Conservation (phyloP, 2,797 vertebrate species). For the Staurois parvus region DNA sequence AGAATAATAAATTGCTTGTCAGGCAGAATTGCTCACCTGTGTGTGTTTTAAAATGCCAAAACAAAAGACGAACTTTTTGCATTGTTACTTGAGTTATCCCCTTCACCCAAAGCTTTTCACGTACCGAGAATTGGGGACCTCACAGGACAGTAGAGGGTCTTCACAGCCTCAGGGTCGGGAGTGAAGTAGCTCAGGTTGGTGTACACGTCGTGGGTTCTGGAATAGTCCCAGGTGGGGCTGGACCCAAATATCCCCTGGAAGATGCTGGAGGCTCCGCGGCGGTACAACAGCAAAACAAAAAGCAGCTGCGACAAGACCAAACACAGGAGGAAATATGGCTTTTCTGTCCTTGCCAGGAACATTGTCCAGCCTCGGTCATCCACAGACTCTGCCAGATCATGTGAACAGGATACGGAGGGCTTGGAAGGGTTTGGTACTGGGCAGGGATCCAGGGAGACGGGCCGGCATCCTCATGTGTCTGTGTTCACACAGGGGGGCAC, state of each 20-base stretch:
- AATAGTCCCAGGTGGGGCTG: conserved; percentile 66
- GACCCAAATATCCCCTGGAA: conserved; percentile 56
- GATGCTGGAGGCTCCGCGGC: conserved; percentile 63
- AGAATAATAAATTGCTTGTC: too few relatives aligned
- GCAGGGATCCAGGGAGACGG: neutral
- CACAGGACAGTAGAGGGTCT: conserved; percentile 60
- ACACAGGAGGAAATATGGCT: conserved; percentile 67
- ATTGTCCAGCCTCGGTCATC: conserved; percentile 35
- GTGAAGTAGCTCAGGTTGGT: conserved; percentile 71
- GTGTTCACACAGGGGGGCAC: neutral
- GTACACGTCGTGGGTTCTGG: conserved; percentile 70
- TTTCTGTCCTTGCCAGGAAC: conserved; percentile 66
- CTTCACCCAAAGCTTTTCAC: conserved; percentile 44
- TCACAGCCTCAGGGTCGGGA: conserved; percentile 2
- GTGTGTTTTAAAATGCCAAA: too few relatives aligned
- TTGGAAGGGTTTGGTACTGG: neutral
- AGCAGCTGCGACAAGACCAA: conserved; percentile 68
- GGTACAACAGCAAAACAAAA: conserved; percentile 73
- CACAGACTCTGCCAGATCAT: neutral
- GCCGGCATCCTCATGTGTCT: neutral
- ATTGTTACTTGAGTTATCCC: too few relatives aligned
- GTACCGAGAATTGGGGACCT: conserved; percentile 70
- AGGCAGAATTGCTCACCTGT: too few relatives aligned
- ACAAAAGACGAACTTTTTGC: too few relatives aligned
- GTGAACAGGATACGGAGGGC: neutral